Conservation (phyloP, 2,113 vertebrate genomes). For the Corythoichthys haematopterus region DNA sequence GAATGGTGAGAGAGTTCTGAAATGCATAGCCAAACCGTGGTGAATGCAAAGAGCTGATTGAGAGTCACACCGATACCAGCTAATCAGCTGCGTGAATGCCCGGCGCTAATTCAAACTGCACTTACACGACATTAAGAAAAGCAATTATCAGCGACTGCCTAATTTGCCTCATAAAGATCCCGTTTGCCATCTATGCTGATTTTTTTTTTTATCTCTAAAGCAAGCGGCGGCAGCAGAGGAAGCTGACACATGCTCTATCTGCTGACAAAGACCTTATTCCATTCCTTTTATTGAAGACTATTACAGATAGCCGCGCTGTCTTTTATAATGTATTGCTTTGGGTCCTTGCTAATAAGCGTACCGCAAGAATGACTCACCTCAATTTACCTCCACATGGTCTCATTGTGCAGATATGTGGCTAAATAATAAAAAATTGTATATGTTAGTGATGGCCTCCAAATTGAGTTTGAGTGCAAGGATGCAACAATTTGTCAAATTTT, state of each 20-base stretch:
- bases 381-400: conserved; percentile 50
- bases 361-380: conserved; percentile 50
- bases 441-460: neutral
- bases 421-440: conserved; percentile 53
- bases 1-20: neutral
- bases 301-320: conserved; percentile 53
- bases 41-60: conserved; percentile 39
- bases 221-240: conserved; percentile 38
- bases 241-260: conserved; percentile 52
- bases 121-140: conserved; percentile 61
- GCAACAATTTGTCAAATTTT: neutral
- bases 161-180: conserved; percentile 67
- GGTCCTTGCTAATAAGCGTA: conserved; percentile 45
- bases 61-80: conserved; percentile 22
- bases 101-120: neutral
- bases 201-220: conserved; percentile 52
- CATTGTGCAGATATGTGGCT: conserved; percentile 51
- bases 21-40: conserved; percentile 20
- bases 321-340: conserved; percentile 37
- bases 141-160: conserved; percentile 57
- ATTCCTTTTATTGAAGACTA: conserved; percentile 46
- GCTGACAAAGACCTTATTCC: conserved; percentile 68
- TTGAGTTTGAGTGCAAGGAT: neutral
- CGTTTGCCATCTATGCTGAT: conserved; percentile 64
- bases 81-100: conserved; percentile 45